phyloP scores from a whole-genome alignment of 64 coral and sea anemone species.

The Porites australiensis region DNA sequence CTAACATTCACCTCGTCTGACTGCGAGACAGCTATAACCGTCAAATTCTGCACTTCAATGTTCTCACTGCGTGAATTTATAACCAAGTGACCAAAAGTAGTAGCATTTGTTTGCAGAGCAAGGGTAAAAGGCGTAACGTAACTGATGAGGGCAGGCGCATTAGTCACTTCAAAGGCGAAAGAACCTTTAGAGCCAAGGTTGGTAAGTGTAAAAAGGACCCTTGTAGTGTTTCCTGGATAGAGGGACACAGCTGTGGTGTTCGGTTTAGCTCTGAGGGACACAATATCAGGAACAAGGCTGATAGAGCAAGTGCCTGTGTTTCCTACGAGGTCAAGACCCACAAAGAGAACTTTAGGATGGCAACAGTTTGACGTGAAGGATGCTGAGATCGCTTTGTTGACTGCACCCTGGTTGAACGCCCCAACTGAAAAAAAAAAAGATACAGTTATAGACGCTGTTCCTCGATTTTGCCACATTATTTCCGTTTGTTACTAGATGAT shows the following conservation, averaged over 20 bases:
- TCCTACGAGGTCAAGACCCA: slow-evolving; percentile 37
- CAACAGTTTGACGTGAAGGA: slow-evolving; percentile 28
- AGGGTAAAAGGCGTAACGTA: slow-evolving; percentile 39
- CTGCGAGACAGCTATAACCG: slow-evolving; percentile 9
- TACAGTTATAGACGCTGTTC: too few species aligned
- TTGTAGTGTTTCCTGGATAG: not conserved
- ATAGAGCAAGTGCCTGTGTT: slow-evolving; percentile 25
- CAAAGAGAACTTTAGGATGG: slow-evolving; percentile 9
- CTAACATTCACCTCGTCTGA: not conserved
- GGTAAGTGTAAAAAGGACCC: slow-evolving; percentile 24
- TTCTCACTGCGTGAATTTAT: not conserved
- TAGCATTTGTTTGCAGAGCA: not conserved
- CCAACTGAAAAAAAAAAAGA: not conserved
- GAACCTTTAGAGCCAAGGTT: slow-evolving; percentile 37
- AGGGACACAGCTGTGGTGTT: slow-evolving; percentile 22
- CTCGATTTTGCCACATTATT: too few species aligned
- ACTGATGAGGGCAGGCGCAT: not conserved
- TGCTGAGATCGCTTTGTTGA: not conserved
- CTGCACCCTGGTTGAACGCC: slow-evolving; percentile 4
- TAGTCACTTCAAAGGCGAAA: slow-evolving; percentile 6
- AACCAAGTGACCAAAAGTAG: slow-evolving; percentile 5
- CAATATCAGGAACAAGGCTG: slow-evolving; percentile 17
- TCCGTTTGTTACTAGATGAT: too few species aligned
- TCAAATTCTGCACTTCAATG: not conserved
- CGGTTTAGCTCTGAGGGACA: not conserved